Evolutionary conservation across 2,888 invertebrate genomes (phyloP).

Genomic region (Drosophila monieri): DNA sequence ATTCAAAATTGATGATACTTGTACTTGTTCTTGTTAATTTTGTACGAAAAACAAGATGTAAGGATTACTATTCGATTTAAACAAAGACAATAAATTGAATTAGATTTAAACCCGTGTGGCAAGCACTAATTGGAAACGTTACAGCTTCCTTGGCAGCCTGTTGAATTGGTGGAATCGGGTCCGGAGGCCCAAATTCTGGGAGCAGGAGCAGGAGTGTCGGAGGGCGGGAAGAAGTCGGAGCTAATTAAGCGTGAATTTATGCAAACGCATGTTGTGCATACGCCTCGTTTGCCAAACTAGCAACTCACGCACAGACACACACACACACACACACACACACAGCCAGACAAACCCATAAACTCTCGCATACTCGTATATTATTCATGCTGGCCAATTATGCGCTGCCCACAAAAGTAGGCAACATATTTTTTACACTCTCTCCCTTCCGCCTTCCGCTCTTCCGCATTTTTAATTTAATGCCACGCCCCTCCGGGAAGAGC

Average conservation of each 20-base stretch:
- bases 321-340: conserved; percentile 7
- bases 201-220: background rate
- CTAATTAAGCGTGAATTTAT: conserved; percentile 77
- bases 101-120: conserved; percentile 48
- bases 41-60: no score
- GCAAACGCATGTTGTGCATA: conserved; percentile 75
- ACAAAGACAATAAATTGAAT: conserved; percentile 30
- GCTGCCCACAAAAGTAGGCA: conserved; percentile 38
- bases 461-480: conserved; percentile 46
- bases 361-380: conserved; percentile 48
- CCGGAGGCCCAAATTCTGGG: background rate
- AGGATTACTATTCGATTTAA: background rate
- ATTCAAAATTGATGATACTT: no score
- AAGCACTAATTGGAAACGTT: conserved; percentile 61
- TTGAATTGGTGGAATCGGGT: conserved; percentile 7
- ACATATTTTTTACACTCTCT: conserved; percentile 43
- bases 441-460: background rate
- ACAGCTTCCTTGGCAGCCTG: conserved; percentile 34
- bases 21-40: no score
- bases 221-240: conserved; percentile 22
- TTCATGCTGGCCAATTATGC: conserved; percentile 63
- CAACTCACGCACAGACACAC: conserved; percentile 34
- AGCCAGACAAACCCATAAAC: conserved; percentile 4
- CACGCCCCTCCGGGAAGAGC: conserved; percentile 11
- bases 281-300: conserved; percentile 62